phyloP scores from a whole-genome alignment of 1,140 invertebrate genomes.

The Melipona quadrifasciata region DNA sequence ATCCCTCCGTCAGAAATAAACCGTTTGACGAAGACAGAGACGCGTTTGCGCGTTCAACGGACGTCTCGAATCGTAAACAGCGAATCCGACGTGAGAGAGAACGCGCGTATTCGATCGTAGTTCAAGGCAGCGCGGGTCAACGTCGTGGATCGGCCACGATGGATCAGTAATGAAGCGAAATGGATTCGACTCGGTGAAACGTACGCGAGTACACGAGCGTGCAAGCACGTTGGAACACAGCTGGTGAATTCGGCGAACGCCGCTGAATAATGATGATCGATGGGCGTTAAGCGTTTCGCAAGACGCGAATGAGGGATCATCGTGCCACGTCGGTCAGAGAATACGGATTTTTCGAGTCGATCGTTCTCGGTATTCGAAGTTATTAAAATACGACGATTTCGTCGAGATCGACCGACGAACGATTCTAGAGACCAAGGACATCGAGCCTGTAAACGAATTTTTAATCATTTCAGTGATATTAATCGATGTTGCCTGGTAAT shows the following conservation, averaged over 20 bases:
- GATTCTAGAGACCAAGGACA: background rate
- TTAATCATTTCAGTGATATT: slow-evolving; percentile 6
- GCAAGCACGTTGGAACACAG: background rate
- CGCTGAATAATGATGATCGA: slow-evolving; percentile 69
- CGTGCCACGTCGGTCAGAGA: slow-evolving; percentile 31
- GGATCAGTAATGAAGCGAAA: slow-evolving; percentile 67
- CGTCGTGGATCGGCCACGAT: slow-evolving; percentile 45
- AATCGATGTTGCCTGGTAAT: background rate
- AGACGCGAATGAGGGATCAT: slow-evolving; percentile 45
- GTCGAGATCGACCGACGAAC: background rate
- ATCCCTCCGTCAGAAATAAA: slow-evolving; percentile 38
- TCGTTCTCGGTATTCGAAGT: background rate
- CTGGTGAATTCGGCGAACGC: slow-evolving; percentile 59
- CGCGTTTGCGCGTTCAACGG: slow-evolving; percentile 49
- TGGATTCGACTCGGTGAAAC: slow-evolving; percentile 52
- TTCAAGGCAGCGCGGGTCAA: slow-evolving; percentile 65
- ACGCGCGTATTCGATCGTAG: slow-evolving; percentile 60
- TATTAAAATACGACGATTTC: slow-evolving; percentile 65
- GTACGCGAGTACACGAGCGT: background rate
- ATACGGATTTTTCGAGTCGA: background rate
- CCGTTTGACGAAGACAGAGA: slow-evolving; percentile 59
- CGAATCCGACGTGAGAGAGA: slow-evolving; percentile 29
- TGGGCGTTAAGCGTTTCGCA: slow-evolving; percentile 56
- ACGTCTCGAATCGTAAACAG: slow-evolving; percentile 53
- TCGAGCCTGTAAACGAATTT: background rate